phyloP scores from a whole-genome alignment of 2,113 vertebrate genomes.

The Catagonus wagneri region DNA sequence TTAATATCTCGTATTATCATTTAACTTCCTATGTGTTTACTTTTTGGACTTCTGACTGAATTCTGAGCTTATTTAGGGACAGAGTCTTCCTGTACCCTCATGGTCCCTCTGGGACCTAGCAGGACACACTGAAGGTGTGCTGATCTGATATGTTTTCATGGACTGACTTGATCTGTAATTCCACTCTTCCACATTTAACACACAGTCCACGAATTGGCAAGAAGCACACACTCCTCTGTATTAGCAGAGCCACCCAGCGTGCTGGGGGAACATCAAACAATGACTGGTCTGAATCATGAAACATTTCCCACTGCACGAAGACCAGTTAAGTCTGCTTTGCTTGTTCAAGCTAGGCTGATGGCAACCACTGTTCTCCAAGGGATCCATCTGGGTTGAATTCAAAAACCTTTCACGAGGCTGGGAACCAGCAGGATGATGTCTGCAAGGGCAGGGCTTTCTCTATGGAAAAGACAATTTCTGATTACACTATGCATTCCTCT shows the following conservation, averaged over 20 bases:
- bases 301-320: not conserved
- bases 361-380: constrained; percentile 44
- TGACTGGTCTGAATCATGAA: not conserved
- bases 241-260: not conserved
- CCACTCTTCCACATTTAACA: not conserved
- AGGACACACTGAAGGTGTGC: not conserved
- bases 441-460: not conserved
- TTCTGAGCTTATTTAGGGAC: not conserved
- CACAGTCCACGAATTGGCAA: not conserved
- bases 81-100: not conserved
- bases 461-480: not conserved
- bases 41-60: not conserved
- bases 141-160: not conserved
- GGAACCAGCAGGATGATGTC: not conserved
- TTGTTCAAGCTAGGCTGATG: not conserved
- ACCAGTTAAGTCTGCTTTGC: not conserved
- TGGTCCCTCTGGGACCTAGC: not conserved
- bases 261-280: not conserved
- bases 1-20: not conserved
- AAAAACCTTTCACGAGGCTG: constrained; percentile 13
- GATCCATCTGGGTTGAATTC: not conserved
- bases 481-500: not conserved
- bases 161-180: not conserved
- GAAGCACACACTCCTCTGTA: not conserved
- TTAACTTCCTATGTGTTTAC: not conserved